Evolutionary conservation across 30 jellyfish, hydroid and myxozoan genomes (phyloP).

Genomic region (Pelagia noctiluca): DNA sequence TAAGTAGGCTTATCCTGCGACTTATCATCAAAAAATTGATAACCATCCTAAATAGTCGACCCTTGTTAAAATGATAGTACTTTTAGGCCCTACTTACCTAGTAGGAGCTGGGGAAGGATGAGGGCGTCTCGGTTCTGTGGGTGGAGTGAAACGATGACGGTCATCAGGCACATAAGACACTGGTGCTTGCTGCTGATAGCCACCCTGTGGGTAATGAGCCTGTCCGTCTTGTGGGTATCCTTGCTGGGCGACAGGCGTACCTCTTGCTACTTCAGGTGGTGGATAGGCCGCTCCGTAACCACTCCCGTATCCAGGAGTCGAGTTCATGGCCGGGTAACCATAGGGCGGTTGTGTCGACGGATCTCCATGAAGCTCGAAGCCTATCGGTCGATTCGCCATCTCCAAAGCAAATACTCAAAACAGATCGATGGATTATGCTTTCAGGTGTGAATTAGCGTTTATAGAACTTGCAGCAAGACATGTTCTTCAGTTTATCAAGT

Average conservation of each 20-base stretch:
- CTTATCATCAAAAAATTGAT: too few relatives aligned
- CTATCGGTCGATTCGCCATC: conserved; percentile 61
- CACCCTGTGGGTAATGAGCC: neutral
- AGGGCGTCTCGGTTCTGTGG: neutral
- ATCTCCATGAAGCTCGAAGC: conserved; percentile 40
- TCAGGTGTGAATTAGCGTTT: neutral
- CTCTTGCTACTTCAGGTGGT: conserved; percentile 24
- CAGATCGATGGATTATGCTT: neutral
- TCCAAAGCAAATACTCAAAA: neutral
- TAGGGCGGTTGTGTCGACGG: conserved; percentile 27
- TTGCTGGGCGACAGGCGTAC: conserved; percentile 7
- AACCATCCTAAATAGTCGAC: too few relatives aligned
- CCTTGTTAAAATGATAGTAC: too few relatives aligned
- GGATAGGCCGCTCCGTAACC: conserved; percentile 70
- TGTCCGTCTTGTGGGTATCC: conserved; percentile 4
- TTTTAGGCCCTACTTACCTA: too few relatives aligned
- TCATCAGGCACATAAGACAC: neutral
- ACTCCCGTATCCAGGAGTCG: conserved; percentile 43
- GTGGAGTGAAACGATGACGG: neutral
- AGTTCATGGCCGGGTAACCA: conserved; percentile 61
- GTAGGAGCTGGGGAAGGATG: neutral
- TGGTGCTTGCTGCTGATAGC: conserved; percentile 6
- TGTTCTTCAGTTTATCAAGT: neutral
- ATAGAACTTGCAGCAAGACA: too few relatives aligned
- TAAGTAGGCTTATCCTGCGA: too few relatives aligned